Conservation (phyloP, 2,888 invertebrate species). For the Sinelater perroti region DNA sequence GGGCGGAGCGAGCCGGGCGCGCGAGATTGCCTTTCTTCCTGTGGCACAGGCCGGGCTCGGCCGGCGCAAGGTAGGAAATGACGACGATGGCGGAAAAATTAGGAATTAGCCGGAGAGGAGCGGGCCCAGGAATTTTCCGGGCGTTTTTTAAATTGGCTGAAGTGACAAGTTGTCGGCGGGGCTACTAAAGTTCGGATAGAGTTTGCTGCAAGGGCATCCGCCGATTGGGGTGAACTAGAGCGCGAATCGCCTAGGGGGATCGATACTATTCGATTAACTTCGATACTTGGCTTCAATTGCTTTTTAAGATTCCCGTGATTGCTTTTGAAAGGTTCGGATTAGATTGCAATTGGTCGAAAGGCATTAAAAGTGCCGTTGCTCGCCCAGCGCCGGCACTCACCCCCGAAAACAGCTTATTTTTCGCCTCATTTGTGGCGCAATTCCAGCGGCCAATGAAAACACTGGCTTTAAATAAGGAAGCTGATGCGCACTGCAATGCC, state of each 20-base stretch:
- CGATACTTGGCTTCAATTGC: slow-evolving; percentile 60
- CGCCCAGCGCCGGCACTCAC: slow-evolving; percentile 43
- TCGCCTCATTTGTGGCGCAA: slow-evolving; percentile 61
- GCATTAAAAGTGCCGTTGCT: slow-evolving; percentile 59
- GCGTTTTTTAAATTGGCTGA: slow-evolving; percentile 31
- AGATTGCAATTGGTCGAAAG: slow-evolving; percentile 61
- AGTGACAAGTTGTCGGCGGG: slow-evolving; percentile 31
- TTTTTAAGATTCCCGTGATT: slow-evolving; percentile 61
- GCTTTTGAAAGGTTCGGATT: slow-evolving; percentile 61
- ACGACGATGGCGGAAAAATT: background rate
- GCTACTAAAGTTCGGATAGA: slow-evolving; percentile 34
- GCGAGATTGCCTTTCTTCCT: slow-evolving; percentile 3
- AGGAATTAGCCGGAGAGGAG: slow-evolving; percentile 11
- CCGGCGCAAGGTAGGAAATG: background rate
- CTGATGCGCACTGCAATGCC: slow-evolving; percentile 40
- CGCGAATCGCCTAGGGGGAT: slow-evolving; percentile 44
- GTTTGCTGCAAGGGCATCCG: slow-evolving; percentile 30
- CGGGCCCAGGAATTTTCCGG: slow-evolving; percentile 13
- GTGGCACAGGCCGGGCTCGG: no score
- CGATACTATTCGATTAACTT: slow-evolving; percentile 59
- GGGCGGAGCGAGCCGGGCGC: background rate
- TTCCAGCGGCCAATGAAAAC: slow-evolving; percentile 55
- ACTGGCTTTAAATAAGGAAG: slow-evolving; percentile 53
- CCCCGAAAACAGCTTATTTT: slow-evolving; percentile 59
- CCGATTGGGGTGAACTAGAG: slow-evolving; percentile 44